Conservation (phyloP, 1,140 invertebrate species). For the Tetragonula clypearis region DNA sequence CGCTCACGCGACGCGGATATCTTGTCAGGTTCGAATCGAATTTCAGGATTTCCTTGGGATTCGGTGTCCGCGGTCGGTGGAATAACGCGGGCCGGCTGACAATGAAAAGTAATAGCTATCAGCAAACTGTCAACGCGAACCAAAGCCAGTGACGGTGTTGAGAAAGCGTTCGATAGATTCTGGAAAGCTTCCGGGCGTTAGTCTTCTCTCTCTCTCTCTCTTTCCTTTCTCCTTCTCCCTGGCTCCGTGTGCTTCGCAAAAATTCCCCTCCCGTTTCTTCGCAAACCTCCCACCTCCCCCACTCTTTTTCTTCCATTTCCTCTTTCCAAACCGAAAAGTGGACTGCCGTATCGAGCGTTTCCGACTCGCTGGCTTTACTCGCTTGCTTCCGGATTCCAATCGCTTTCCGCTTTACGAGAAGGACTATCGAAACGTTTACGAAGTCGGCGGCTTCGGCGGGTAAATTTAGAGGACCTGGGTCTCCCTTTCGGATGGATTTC, state of each 20-base stretch:
- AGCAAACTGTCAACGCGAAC: slow-evolving; percentile 27
- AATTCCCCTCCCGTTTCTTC: not conserved
- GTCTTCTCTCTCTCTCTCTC: slow-evolving; percentile 24
- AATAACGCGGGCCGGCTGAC: slow-evolving; percentile 25
- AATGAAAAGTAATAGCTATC: slow-evolving; percentile 54
- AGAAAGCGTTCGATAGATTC: slow-evolving; percentile 39
- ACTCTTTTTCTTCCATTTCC: slow-evolving; percentile 39
- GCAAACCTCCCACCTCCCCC: not conserved
- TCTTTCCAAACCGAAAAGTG: slow-evolving; percentile 38
- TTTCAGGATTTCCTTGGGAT: slow-evolving; percentile 16
- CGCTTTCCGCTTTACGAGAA: slow-evolving; percentile 51
- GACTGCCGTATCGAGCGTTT: slow-evolving; percentile 67
- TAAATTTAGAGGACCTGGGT: slow-evolving; percentile 38
- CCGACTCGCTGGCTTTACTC: slow-evolving; percentile 58
- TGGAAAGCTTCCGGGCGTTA: slow-evolving; percentile 23
- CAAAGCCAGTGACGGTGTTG: not conserved
- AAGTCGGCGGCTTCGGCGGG: slow-evolving; percentile 40
- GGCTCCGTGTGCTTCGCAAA: not conserved
- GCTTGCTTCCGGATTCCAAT: slow-evolving; percentile 63
- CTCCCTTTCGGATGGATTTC: slow-evolving; percentile 2
- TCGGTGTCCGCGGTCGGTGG: not conserved
- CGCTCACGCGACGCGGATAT: not conserved
- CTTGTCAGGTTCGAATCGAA: slow-evolving; percentile 1
- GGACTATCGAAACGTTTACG: slow-evolving; percentile 49
- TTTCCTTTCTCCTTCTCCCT: not conserved